Evolutionary conservation across 92 coral and sea anemone genomes (phyloP).

Genomic region (Paragorgia papillata): DNA sequence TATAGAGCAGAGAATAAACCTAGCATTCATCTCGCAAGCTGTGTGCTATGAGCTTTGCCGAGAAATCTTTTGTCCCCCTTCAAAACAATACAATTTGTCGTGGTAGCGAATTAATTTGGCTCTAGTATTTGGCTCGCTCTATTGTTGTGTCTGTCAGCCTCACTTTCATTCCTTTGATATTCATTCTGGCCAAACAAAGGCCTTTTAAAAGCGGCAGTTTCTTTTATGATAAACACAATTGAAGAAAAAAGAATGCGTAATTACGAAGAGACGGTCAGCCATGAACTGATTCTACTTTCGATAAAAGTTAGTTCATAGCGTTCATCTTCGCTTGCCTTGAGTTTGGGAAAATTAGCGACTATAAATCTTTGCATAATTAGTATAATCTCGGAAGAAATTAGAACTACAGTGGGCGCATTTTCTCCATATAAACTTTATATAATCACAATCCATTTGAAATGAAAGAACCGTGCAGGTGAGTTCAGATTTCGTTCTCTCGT

Average conservation of each 20-base stretch:
- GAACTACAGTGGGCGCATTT: slow-evolving; percentile 1
- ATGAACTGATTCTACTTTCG: background rate
- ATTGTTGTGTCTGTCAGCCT: slow-evolving; percentile 34
- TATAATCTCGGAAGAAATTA: background rate
- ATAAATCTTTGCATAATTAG: slow-evolving; percentile 8
- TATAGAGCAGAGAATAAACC: too few relatives aligned
- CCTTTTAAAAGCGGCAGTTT: slow-evolving; percentile 39
- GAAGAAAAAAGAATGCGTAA: slow-evolving; percentile 41
- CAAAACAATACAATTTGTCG: background rate
- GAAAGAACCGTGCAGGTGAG: slow-evolving; percentile 23
- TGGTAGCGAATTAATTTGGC: too few relatives aligned
- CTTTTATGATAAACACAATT: slow-evolving; percentile 36
- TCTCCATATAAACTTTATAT: background rate
- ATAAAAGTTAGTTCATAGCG: too few relatives aligned
- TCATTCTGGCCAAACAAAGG: slow-evolving; percentile 35
- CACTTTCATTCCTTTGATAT: slow-evolving; percentile 26
- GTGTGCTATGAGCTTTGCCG: slow-evolving; percentile 1
- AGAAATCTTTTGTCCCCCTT: background rate
- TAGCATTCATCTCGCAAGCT: too few relatives aligned
- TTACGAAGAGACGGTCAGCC: background rate
- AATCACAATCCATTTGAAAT: slow-evolving; percentile 17
- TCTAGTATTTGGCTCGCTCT: too few relatives aligned
- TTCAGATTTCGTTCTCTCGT: slow-evolving; percentile 14
- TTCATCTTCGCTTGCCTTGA: too few relatives aligned
- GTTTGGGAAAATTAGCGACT: background rate